Evolutionary conservation across 2,888 invertebrate genomes (phyloP), one percentile per base, ranked within the genome.

Genomic region (Linnaemya vulpina): DNA sequence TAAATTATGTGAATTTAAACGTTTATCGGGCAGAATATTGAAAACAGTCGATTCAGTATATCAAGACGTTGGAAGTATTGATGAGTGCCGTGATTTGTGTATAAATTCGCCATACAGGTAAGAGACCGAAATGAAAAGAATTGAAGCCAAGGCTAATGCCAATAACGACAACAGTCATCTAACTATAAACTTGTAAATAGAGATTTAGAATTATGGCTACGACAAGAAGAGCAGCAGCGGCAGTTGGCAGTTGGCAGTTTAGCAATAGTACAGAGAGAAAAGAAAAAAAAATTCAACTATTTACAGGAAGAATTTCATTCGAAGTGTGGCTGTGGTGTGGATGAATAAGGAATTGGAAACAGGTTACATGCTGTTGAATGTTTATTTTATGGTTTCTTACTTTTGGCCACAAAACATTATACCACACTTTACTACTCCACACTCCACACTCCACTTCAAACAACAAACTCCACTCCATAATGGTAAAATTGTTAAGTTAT

Each of bases 31-130:
- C 13, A 95, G 97, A 90, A 97, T 98, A 89, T 93, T 98, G 87
- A 98, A 98, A 93, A 98, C 98, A 1, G 98, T 98, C 71, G 98
- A 98, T 92, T 97, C 97, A 20, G 97, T 98, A 51, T 97, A 97
- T 92, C 97, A 97, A 93, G 97, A 97, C 90, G 96, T 97, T 71
- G 96, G 96, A 88, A 96, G 96, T 40, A 94, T 96, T 86, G 97
- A 97, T 90, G 97, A 97, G 93, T 97, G 97, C 92, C 95, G 97
- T 87, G 97, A 97, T 91, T 94, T 97, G 86, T 98, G 98, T 92
- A 94, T 98, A 79, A 97, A 96, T 92, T 97, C 97, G 46, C 97
- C 97, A 55, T 97, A 96, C 95, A 94, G 94, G 92, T 92, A 91
- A 89, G 87, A 49, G 10, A 49, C 38, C 2, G n/a, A 58, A 71